These are phyloP conservation scores for Myotis vivesi DNA, from an alignment of 2,797 vertebrate genomes.

Conservation along the genomic window DNA sequence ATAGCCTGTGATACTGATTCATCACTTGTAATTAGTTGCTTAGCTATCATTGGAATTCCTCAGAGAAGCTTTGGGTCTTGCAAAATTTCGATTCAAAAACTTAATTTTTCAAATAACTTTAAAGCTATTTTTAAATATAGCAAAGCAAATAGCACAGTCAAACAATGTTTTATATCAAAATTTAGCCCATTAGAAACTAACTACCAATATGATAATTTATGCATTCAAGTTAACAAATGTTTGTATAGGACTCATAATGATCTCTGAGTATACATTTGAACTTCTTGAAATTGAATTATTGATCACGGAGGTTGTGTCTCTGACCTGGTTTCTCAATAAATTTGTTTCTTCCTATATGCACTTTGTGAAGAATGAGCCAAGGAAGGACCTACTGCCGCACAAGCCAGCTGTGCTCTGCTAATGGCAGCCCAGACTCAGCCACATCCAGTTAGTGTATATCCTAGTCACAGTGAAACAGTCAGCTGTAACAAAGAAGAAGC, in stretches of 20 bases:
- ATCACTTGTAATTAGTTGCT: not conserved
- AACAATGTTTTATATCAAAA: not conserved
- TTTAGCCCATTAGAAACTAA: not conserved
- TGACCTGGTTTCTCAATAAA: constrained; percentile 16
- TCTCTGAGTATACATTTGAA: constrained; percentile 46
- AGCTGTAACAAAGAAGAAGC: not conserved
- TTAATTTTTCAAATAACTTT: not conserved
- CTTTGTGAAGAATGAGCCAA: not conserved
- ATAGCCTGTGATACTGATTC: not conserved
- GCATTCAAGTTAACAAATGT: not conserved
- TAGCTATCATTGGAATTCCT: not conserved
- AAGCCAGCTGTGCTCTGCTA: not conserved
- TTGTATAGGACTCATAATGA: constrained; percentile 6
- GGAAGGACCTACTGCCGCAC: not conserved
- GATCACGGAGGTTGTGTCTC: not conserved
- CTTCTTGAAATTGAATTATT: constrained; percentile 39
- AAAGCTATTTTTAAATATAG: not conserved
- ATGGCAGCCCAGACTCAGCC: not conserved
- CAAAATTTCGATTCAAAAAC: not conserved
- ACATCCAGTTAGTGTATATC: fast-evolving
- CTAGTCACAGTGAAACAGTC: not conserved
- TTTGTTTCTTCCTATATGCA: not conserved
- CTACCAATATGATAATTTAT: not conserved
- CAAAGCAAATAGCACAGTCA: not conserved
- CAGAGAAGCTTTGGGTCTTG: not conserved